These are phyloP conservation scores for Aplochiton taeniatus DNA, from an alignment of 2,797 vertebrate genomes.

Conservation along the genomic window DNA sequence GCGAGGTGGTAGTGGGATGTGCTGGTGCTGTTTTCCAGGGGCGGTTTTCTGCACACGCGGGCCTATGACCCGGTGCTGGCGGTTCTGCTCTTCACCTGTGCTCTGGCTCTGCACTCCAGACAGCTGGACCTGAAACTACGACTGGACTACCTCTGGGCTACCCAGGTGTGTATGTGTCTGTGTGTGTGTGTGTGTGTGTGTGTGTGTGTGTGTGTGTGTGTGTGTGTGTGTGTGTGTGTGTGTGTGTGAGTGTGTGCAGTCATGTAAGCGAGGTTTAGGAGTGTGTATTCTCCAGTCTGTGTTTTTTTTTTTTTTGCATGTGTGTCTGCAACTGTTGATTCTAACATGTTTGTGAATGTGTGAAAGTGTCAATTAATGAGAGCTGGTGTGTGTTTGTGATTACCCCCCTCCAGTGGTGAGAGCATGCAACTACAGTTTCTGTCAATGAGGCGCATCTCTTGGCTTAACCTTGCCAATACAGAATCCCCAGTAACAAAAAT, in stretches of 20 bases:
- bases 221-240: slow-evolving; percentile 11
- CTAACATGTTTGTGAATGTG: slow-evolving; percentile 25
- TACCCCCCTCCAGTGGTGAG: slow-evolving; percentile 67
- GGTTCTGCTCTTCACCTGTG: slow-evolving; percentile 88
- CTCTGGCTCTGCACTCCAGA: slow-evolving; percentile 90
- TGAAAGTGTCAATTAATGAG: slow-evolving; percentile 46
- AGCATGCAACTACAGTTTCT: slow-evolving; percentile 45
- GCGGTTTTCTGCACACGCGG: slow-evolving; percentile 77
- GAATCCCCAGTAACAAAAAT: neutral
- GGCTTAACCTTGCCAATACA: neutral
- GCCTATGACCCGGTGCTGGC: slow-evolving; percentile 89
- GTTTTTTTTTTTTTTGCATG: neutral
- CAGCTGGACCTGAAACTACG: slow-evolving; percentile 94
- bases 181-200: slow-evolving; percentile 22
- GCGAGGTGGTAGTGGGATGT: neutral
- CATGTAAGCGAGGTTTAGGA: too few species aligned
- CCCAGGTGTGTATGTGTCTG: slow-evolving; percentile 75
- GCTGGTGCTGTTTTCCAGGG: slow-evolving; percentile 61
- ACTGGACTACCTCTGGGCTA: slow-evolving; percentile 96
- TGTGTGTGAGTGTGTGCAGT: too few species aligned
- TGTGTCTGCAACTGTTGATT: slow-evolving; percentile 5
- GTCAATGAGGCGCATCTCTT: neutral
- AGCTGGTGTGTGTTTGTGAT: slow-evolving; percentile 47
- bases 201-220: slow-evolving; percentile 13
- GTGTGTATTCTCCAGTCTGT: neutral